These are phyloP conservation scores for Thermophis baileyi DNA, from an alignment of 2,113 vertebrate genomes.

Conservation along the genomic window DNA sequence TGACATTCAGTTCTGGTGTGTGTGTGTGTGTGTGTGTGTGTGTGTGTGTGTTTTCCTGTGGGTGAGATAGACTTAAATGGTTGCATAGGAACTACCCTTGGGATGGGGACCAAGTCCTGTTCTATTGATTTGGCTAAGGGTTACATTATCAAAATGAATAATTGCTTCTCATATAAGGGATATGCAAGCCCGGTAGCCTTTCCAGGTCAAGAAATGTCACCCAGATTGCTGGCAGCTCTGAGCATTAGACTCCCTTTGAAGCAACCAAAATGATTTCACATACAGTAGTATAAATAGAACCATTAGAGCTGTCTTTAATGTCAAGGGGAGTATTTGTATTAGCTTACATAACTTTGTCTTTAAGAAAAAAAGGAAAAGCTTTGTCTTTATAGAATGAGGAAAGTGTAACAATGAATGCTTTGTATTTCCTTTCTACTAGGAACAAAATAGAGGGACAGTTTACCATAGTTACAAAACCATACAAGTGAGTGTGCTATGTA, in stretches of 20 bases:
- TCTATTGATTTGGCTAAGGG: background rate
- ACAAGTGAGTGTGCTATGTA: background rate
- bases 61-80: background rate
- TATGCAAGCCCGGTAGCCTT: background rate
- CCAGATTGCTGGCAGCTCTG: background rate
- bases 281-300: background rate
- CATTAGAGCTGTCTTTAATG: background rate
- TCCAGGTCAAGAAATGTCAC: background rate
- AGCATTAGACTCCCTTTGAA: background rate
- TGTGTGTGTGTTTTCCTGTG: background rate
- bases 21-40: too few relatives aligned
- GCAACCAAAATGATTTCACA: background rate
- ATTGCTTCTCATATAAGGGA: background rate
- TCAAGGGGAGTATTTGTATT: background rate
- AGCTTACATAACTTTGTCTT: background rate
- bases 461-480: background rate
- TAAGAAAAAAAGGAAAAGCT: background rate
- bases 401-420: background rate
- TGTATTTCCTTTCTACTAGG: background rate
- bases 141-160: background rate
- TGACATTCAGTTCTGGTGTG: background rate
- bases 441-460: background rate
- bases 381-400: background rate
- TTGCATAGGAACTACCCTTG: background rate
- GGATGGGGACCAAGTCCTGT: background rate